A percentile compares a stretch with the other conserved stretches of the same genome.
Conservation (phyloP, 1,140 invertebrate species). For the Philaenus spumarius region DNA sequence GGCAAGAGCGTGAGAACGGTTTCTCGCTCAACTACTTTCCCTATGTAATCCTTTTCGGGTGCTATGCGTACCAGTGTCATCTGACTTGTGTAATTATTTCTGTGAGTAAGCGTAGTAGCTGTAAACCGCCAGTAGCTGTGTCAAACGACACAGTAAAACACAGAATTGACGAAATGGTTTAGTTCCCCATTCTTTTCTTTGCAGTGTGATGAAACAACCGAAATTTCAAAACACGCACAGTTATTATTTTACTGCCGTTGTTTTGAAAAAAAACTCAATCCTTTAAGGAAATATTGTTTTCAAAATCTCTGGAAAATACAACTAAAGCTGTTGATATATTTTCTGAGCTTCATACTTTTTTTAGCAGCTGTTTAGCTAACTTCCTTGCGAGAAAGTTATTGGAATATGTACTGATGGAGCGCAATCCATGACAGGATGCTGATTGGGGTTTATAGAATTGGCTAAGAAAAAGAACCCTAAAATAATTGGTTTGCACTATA, state of each 20-base stretch:
- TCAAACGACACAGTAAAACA: slow-evolving; percentile 10
- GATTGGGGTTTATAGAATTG: slow-evolving; percentile 33
- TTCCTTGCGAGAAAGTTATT: slow-evolving; percentile 29
- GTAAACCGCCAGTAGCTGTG: no score
- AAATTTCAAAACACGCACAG: not conserved
- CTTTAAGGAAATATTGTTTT: slow-evolving; percentile 6
- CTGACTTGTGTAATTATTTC: no score
- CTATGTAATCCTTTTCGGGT: no score
- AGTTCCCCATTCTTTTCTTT: not conserved
- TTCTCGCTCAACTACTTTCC: no score
- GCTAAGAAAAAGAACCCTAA: slow-evolving; percentile 34
- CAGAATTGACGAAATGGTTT: slow-evolving; percentile 15
- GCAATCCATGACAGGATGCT: slow-evolving; percentile 36
- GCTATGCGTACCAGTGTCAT: no score
- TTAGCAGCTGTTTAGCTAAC: no score
- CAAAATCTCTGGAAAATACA: slow-evolving; percentile 1
- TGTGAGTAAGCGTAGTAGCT: no score
- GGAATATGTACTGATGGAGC: slow-evolving; percentile 40
- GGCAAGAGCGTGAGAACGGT: no score
- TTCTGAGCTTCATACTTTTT: no score
- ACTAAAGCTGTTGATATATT: not conserved
- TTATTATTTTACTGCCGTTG: not conserved
- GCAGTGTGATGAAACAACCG: not conserved
- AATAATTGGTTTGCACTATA: slow-evolving; percentile 35
- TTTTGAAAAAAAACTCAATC: slow-evolving; percentile 5